Base-by-base conservation (phyloP, 1,140 invertebrate genomes). In the Eciton burchellii region DNA sequence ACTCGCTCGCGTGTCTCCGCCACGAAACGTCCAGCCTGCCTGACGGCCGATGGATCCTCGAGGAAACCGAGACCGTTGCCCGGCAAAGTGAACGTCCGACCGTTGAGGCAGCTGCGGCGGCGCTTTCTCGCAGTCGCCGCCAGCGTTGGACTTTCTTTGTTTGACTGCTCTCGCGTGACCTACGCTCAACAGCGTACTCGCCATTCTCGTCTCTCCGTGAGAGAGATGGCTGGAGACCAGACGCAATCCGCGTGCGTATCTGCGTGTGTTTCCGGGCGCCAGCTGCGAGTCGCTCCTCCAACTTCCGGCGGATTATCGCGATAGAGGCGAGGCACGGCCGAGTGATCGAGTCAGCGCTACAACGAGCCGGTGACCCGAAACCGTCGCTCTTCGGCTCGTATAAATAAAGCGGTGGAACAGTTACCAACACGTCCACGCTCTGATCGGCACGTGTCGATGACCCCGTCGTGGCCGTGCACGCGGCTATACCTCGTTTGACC, bases 271-370 rank as follows among this genome's bases (percentile, higher is more conserved):
- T 92, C 91, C 90, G 91, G 90, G 77, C 89, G 84, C 86, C 91
- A 90, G 90, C 91, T 90, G 91, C 87, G 84, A 88, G 84, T 89
- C 47, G 62, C 87, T 85, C 84, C 86, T 82, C 81, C 85, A 84
- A 91, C 90, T 92, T 91, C 90, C 90, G 91, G 87, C 85, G 86
- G 88, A 89, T 91, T 91, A 91, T 89, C 87, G 77, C 83, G 89
- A 91, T 89, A 88, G 86, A 88, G 84, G 82, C 86, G 85, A 79
- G 84, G 65, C 82, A 54, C 76, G 86, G 63, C 85, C 72, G 73
- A 68, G 79, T 84, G 81, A 89, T 91, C 90, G 84, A 89, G 84
- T 86, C 84, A 81, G 86, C 81, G 86, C 68, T 72, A 70, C 77
- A 77, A 62, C 84, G 71, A 83, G 81, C 59, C 86, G 77, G 84